Percentiles rank a stretch among this genome's conserved stretches.
phyloP scores from a whole-genome alignment of 1,140 invertebrate genomes.

The Lepidurus arcticus region DNA sequence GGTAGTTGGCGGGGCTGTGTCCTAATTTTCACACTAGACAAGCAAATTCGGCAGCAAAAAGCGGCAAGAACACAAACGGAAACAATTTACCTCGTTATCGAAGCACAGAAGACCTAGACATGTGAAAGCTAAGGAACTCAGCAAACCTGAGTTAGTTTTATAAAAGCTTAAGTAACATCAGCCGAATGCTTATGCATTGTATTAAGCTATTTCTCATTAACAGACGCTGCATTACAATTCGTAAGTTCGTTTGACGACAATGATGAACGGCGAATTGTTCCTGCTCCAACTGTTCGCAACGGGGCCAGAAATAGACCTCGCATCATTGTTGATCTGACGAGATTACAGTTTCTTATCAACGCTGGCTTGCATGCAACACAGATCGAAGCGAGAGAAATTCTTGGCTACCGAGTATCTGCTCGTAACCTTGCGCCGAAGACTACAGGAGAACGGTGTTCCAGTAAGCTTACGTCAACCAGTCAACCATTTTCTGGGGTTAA shows the following conservation, averaged over 20 bases:
- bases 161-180: background rate
- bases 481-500: background rate
- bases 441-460: background rate
- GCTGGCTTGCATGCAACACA: background rate
- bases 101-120: conserved; percentile 45
- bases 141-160: conserved; percentile 48
- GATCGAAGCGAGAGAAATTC: background rate
- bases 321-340: background rate
- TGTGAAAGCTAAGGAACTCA: conserved; percentile 43
- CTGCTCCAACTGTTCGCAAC: background rate
- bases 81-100: conserved; percentile 44
- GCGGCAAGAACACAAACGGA: conserved; percentile 49
- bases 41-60: conserved; percentile 59
- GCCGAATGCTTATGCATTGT: background rate
- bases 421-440: background rate
- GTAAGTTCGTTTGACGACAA: background rate
- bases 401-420: background rate
- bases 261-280: background rate
- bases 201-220: background rate
- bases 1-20: conserved; percentile 64
- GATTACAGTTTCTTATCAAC: background rate
- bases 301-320: background rate
- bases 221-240: background rate
- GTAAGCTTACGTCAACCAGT: background rate
- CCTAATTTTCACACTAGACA: conserved; percentile 63